Evolutionary conservation across 2,888 invertebrate genomes (phyloP).

Genomic region (Spisula solida): DNA sequence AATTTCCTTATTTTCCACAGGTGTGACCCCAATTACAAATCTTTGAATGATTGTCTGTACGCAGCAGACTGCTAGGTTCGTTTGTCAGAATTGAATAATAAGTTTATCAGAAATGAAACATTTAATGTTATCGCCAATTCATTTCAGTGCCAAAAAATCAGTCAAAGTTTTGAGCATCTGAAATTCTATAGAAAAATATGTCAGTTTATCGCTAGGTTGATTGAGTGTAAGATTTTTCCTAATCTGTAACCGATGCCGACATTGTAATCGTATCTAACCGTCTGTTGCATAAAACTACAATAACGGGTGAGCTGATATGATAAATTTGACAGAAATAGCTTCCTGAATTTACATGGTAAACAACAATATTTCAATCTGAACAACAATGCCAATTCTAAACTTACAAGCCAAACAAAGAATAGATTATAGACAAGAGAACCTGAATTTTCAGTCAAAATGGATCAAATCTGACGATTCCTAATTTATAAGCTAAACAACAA

Average conservation of each 20-base stretch:
- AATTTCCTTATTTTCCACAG: constrained; percentile 27
- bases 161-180: constrained; percentile 8
- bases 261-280: constrained; percentile 36
- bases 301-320: constrained; percentile 45
- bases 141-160: constrained; percentile 45
- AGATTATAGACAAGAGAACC: background rate
- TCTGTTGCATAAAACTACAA: constrained; percentile 37
- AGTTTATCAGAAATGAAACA: constrained; percentile 25
- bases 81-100: constrained; percentile 30
- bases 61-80: background rate
- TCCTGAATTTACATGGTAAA: constrained; percentile 6
- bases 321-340: constrained; percentile 50
- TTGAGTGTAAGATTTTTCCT: constrained; percentile 37
- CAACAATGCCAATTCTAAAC: background rate
- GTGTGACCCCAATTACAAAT: constrained; percentile 27
- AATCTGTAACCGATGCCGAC: constrained; percentile 42
- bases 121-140: constrained; percentile 41
- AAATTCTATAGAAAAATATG: constrained; percentile 36
- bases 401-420: constrained; percentile 1
- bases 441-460: too few species aligned
- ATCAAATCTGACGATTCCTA: background rate
- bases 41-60: constrained; percentile 2
- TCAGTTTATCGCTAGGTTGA: constrained; percentile 42
- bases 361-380: background rate
- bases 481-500: background rate